These are phyloP conservation scores for Xyrichtys novacula DNA, from an alignment of 2,797 vertebrate species.

Conservation along the genomic window DNA sequence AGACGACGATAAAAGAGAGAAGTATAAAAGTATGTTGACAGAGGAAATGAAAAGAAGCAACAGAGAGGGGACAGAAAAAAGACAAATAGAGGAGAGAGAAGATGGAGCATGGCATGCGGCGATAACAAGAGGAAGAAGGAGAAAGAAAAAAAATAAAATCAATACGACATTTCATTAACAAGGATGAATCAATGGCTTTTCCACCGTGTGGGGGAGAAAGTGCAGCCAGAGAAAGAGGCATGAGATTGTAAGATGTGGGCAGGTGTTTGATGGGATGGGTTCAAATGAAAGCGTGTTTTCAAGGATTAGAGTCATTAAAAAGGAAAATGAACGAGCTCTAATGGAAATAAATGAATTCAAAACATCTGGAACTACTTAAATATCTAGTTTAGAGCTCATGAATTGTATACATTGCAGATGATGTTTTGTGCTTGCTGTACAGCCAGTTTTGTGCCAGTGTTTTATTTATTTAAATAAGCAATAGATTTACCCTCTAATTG, in stretches of 20 bases:
- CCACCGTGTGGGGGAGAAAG: background rate
- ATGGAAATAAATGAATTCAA: too few relatives aligned
- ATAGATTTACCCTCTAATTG: background rate
- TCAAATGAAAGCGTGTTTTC: background rate
- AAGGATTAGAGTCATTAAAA: background rate
- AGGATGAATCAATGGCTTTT: constrained; percentile 27
- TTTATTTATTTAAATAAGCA: background rate
- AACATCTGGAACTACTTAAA: too few relatives aligned
- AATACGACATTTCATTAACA: constrained; percentile 47
- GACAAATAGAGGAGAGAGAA: background rate
- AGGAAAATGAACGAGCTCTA: too few relatives aligned
- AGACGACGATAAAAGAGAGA: background rate
- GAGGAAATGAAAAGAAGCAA: constrained; percentile 11
- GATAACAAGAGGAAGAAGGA: background rate
- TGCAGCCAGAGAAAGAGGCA: background rate
- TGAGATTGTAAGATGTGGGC: constrained; percentile 1
- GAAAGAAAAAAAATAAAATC: constrained; percentile 20
- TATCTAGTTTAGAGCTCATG: background rate
- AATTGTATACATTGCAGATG: background rate
- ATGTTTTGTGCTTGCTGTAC: background rate
- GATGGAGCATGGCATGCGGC: background rate
- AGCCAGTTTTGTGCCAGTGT: background rate
- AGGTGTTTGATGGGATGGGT: background rate
- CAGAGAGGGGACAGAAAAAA: constrained; percentile 1
- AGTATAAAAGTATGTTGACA: constrained; percentile 2